Percentiles rank a stretch among this genome's conserved stretches.
These are phyloP conservation scores for Epinephelus lanceolatus DNA, from an alignment of 2,113 vertebrate species.

Conservation along the genomic window DNA sequence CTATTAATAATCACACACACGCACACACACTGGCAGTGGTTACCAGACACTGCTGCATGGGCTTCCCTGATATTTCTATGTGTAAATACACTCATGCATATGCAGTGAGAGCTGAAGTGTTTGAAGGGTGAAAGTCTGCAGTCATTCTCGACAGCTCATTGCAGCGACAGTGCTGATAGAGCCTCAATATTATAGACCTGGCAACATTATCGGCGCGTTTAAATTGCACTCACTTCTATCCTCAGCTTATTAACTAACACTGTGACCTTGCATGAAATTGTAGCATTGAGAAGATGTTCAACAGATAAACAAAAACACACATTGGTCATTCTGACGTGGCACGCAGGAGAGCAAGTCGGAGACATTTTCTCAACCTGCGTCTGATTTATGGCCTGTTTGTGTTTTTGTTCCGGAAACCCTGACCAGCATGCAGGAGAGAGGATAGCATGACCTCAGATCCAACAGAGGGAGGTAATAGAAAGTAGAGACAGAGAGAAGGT, in stretches of 20 bases:
- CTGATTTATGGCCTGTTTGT: conserved; percentile 68
- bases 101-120: neutral
- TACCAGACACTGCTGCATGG: conserved; percentile 39
- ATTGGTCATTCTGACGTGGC: conserved; percentile 17
- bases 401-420: conserved; percentile 42
- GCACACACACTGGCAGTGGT: conserved; percentile 16
- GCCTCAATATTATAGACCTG: neutral
- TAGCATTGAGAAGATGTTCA: neutral
- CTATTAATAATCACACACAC: conserved; percentile 61
- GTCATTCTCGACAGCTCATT: neutral
- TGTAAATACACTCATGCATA: conserved; percentile 38
- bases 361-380: conserved; percentile 29
- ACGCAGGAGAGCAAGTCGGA: conserved; percentile 20
- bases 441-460: conserved; percentile 2
- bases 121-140: conserved; percentile 26
- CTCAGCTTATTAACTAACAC: conserved; percentile 1
- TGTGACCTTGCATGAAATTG: conserved; percentile 31
- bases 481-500: neutral
- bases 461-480: conserved; percentile 4
- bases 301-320: conserved; percentile 29
- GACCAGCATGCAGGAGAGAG: conserved; percentile 6
- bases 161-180: conserved; percentile 22
- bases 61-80: conserved; percentile 66
- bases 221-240: conserved; percentile 25
- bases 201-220: neutral